Evolutionary conservation across 2,113 vertebrate species (phyloP).

Genomic region (Catharus minimus): DNA sequence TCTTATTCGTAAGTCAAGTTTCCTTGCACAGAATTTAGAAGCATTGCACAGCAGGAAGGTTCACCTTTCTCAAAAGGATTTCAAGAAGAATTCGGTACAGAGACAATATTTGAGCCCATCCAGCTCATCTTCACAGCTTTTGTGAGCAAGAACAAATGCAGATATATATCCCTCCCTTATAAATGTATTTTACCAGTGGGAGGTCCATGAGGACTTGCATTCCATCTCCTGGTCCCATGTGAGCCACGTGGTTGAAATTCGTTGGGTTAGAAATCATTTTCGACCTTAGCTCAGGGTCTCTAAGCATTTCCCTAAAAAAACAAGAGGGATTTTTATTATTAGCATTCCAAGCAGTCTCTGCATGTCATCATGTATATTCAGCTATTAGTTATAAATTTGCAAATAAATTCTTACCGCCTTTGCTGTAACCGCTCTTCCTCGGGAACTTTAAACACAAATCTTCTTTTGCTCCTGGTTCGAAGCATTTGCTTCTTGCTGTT

Average conservation of each 20-base stretch:
- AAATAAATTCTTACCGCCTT: conserved; percentile 76
- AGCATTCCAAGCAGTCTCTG: background rate
- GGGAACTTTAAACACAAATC: conserved; percentile 94
- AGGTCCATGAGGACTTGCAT: conserved; percentile 99
- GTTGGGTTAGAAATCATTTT: conserved; percentile 97
- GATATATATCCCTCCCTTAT: background rate
- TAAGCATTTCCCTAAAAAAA: conserved; percentile 88
- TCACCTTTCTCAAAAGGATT: background rate
- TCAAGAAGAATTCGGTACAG: background rate
- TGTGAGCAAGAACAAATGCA: background rate
- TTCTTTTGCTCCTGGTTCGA: conserved; percentile 92
- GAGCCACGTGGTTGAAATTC: conserved; percentile 98
- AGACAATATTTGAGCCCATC: background rate
- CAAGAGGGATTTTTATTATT: background rate
- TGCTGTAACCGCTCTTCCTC: conserved; percentile 93
- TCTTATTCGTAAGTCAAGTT: background rate
- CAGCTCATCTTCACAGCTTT: background rate
- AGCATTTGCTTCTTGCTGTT: conserved; percentile 95
- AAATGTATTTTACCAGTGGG: conserved; percentile 85
- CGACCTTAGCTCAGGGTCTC: conserved; percentile 92
- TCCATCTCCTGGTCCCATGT: conserved; percentile 98
- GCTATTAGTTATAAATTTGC: background rate
- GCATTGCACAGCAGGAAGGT: background rate
- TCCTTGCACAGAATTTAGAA: conserved; percentile 16
- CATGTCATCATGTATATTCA: background rate